Conservation (phyloP, 1,140 invertebrate genomes). For the Contarinia nasturtii region DNA sequence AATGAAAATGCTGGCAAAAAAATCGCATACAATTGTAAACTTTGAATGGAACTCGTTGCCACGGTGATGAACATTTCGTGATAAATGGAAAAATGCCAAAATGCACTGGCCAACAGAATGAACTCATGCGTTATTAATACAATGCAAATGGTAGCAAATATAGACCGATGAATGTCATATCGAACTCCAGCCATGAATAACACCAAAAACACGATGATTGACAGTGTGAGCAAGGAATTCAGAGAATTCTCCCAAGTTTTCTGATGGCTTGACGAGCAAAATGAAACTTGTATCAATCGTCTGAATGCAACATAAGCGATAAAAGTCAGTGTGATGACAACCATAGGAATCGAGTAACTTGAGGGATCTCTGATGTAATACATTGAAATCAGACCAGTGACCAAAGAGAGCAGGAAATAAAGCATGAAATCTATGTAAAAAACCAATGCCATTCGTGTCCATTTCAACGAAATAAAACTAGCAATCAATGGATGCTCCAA, state of each 20-base stretch:
- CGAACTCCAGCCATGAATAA: background rate
- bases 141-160: background rate
- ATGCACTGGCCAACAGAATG: background rate
- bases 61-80: background rate
- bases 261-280: background rate
- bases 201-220: background rate
- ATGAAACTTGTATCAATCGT: background rate
- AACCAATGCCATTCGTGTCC: background rate
- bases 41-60: background rate
- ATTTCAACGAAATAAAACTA: background rate
- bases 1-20: background rate
- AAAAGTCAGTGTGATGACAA: background rate
- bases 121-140: background rate
- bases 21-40: background rate
- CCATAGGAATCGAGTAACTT: background rate
- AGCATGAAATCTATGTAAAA: background rate
- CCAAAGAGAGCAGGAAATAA: background rate
- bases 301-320: background rate
- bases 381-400: background rate
- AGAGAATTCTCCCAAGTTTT: background rate
- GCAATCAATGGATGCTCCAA: background rate
- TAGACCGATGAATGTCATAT: background rate
- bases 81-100: background rate
- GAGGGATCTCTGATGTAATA: background rate
- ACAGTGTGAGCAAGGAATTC: background rate